These are phyloP conservation scores for Parauchenoglanis punctatus DNA, from an alignment of 2,797 vertebrate species.

Conservation along the genomic window DNA sequence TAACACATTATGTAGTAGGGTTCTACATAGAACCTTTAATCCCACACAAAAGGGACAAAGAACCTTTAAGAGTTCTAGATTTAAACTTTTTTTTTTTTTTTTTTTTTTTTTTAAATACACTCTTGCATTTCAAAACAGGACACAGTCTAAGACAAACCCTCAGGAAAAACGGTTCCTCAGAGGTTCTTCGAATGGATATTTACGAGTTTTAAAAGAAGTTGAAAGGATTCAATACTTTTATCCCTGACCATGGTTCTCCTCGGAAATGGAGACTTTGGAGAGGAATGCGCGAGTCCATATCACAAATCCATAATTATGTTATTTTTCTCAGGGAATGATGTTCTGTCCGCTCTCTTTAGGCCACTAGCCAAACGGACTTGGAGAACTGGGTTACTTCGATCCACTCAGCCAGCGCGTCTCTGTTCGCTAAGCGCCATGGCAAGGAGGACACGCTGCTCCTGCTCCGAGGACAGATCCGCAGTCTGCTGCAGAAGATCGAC, in stretches of 20 bases:
- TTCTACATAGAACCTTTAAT: background rate
- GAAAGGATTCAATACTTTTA: slow-evolving; percentile 1
- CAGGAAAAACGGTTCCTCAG: too few species aligned
- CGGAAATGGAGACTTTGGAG: background rate
- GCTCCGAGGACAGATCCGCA: slow-evolving; percentile 81
- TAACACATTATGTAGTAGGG: background rate
- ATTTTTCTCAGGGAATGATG: background rate
- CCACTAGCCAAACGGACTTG: slow-evolving; percentile 88
- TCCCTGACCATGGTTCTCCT: background rate
- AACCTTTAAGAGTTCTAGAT: background rate
- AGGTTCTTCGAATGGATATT: background rate
- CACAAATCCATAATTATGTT: background rate
- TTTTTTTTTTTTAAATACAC: too few species aligned
- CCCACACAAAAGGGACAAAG: background rate
- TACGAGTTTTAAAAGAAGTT: background rate
- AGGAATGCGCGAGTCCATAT: background rate
- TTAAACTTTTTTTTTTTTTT: background rate
- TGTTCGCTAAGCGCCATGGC: slow-evolving; percentile 84
- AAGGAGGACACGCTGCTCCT: slow-evolving; percentile 86
- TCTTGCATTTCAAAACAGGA: too few species aligned
- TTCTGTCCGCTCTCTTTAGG: slow-evolving; percentile 67
- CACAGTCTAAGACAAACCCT: too few species aligned
- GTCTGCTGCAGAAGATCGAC: slow-evolving; percentile 88
- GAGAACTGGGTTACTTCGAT: slow-evolving; percentile 95
- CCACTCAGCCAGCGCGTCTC: slow-evolving; percentile 89